These are phyloP conservation scores for Luffia ferchaultella DNA, from an alignment of 2,888 invertebrate genomes.

Conservation along the genomic window DNA sequence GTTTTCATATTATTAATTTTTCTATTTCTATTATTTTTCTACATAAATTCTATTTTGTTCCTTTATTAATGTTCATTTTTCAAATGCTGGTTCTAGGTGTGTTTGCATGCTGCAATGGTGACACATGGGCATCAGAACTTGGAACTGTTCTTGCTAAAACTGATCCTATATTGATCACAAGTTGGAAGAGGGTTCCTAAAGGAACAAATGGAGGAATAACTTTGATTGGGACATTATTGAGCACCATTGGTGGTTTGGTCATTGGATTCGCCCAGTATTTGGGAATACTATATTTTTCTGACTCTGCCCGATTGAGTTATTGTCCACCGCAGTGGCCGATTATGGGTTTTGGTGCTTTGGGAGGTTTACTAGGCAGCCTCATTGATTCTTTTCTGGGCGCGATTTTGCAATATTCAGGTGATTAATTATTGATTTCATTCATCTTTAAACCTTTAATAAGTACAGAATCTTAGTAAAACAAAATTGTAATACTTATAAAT, in stretches of 20 bases:
- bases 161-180: slow-evolving; percentile 80
- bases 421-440: slow-evolving; percentile 10
- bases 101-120: slow-evolving; percentile 84
- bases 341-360: slow-evolving; percentile 73
- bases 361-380: slow-evolving; percentile 81
- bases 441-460: too few relatives aligned
- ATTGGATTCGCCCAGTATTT: slow-evolving; percentile 80
- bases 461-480: too few relatives aligned
- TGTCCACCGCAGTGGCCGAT: slow-evolving; percentile 84
- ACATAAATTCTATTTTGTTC: too few relatives aligned
- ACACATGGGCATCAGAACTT: slow-evolving; percentile 92
- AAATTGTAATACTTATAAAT: not conserved
- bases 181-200: slow-evolving; percentile 76
- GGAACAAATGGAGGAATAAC: slow-evolving; percentile 93
- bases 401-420: slow-evolving; percentile 86
- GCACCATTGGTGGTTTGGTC: slow-evolving; percentile 71
- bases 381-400: slow-evolving; percentile 88
- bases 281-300: slow-evolving; percentile 69
- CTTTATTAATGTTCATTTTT: not conserved
- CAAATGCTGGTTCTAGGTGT: slow-evolving; percentile 58
- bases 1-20: too few relatives aligned
- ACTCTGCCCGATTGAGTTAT: slow-evolving; percentile 57
- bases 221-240: slow-evolving; percentile 62
- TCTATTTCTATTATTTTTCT: too few relatives aligned
- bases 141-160: slow-evolving; percentile 76